Base-by-base conservation (phyloP, 2,888 invertebrate genomes). In the Caenorhabditis parvicauda region DNA sequence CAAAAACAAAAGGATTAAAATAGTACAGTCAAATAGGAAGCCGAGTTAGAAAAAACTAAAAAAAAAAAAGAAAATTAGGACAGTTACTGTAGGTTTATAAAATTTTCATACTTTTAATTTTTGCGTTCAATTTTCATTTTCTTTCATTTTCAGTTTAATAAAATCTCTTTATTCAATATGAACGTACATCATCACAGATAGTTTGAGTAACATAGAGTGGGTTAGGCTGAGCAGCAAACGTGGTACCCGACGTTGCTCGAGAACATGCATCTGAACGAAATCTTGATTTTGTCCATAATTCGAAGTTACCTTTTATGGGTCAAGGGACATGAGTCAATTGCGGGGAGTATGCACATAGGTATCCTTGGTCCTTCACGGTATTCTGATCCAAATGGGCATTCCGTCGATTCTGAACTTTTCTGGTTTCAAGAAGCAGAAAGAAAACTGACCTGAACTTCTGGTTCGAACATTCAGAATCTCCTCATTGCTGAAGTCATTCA, bases 271-370 rank as follows among this genome's bases (percentile, higher is more conserved):
- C 58, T 58, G 53, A 48, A 58, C 45, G 1, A 14, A 35, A 4
- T 6, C 5, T 27, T 45, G 7, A 12, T 32, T 32, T 7, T 32
- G 32, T 32, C 14, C 14, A 12, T 21, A 22, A 19, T 45, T 25
- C 6, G 7, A 21, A n/a, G 41, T 27, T 19, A 59, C 56, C 44
- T 56, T 39, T 59, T 63, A 49, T 70, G 69, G 42, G 51, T 58
- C 56, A 64, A 37, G 2, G 69, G 69, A 58, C 69, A 70, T 2
- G 69, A 70, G 49, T 70, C 69, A 19, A 67, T 51, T 14, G 61
- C 69, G 28, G 69, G 69, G 44, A 66, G 69, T 29, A 49, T 48
- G 45, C 69, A 70, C 51, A 62, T 59, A 14, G 69, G 66, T 7
- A 56, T 57, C 7, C 29, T 46, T 37, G 48, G 42, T 24, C 60